Conservation (phyloP, 2,113 vertebrate genomes). For the Motacilla alba region DNA sequence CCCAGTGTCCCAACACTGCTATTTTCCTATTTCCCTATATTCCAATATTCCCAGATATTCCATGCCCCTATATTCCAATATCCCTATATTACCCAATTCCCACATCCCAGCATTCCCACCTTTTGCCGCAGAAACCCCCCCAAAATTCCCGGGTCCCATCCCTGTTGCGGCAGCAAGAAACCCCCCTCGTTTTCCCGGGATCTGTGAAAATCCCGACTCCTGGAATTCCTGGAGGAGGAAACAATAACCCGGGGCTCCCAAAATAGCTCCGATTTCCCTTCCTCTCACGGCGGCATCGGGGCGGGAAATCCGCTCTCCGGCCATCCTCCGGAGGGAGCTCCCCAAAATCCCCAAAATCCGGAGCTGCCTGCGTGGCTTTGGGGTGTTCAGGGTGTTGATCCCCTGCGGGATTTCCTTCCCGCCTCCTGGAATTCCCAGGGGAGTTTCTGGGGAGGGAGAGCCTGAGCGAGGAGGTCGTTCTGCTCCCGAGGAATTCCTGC, state of each 20-base stretch:
- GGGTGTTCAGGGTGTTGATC: background rate
- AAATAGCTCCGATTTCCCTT: conserved; percentile 7
- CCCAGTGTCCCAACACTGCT: fast-evolving
- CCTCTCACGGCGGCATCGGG: background rate
- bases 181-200: fast-evolving
- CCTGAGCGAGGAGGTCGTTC: background rate
- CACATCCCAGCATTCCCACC: background rate
- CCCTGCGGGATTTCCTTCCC: background rate
- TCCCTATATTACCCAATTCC: background rate
- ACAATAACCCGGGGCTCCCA: background rate
- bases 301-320: background rate
- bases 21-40: background rate
- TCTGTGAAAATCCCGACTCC: background rate
- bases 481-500: fast-evolving
- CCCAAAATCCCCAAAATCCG: background rate
- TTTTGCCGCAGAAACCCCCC: background rate
- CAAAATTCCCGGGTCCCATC: fast-evolving
- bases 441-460: background rate
- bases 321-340: background rate
- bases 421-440: background rate
- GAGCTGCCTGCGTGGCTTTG: background rate
- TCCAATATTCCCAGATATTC: background rate
- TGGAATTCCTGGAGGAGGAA: background rate
- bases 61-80: fast-evolving
- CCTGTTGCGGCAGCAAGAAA: fast-evolving